Evolutionary conservation across 1,140 invertebrate species (phyloP), one percentile per base, ranked within the genome.

Genomic region (Scylla paramamosain): DNA sequence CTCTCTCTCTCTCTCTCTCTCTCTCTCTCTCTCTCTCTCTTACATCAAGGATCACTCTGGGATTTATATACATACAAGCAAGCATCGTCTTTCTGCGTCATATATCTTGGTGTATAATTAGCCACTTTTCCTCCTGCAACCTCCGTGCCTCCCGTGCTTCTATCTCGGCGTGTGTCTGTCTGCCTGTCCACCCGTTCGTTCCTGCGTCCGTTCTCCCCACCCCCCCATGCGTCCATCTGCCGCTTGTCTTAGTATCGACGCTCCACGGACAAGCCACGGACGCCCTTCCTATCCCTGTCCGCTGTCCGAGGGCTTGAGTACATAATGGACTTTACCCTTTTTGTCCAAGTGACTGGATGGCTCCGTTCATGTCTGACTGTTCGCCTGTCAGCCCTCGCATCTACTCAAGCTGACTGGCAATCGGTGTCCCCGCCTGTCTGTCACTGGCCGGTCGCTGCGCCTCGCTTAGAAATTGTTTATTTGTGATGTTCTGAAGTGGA

Each of bases 251-350:
- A 77, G 7, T 77, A 77, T n/a, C 20, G 67, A 77, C 67, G n/a
- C 67, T 6, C 67, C 6, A n/a, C 67, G 67, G 67, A 77, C 67
- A 20, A 0, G 20, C 67, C n/a, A n/a, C 67, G 20, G 20, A n/a
- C 67, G 25, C 67, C 52, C 39, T 39, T 39, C 39, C 39, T 59
- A 12, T 59, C 52, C 16, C 67, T 77, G 67, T 77, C 67, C 67
- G 67, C 25, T 20, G 67, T 77, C 67, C 67, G 25, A n/a, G 67
- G 25, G 20, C 20, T n/a, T 7, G 39, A 59, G 67, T 77, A 77
- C 67, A 77, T 77, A 77, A 77, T 77, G 67, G 67, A 77, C 67
- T 77, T 77, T 77, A 77, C 52, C 67, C 25, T 77, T 77, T 77
- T n/a, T 77, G 67, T 77, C 67, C 67, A n/a, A 7, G 20, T n/a